phyloP scores from a whole-genome alignment of 2,888 invertebrate genomes.

The Antitype chi region DNA sequence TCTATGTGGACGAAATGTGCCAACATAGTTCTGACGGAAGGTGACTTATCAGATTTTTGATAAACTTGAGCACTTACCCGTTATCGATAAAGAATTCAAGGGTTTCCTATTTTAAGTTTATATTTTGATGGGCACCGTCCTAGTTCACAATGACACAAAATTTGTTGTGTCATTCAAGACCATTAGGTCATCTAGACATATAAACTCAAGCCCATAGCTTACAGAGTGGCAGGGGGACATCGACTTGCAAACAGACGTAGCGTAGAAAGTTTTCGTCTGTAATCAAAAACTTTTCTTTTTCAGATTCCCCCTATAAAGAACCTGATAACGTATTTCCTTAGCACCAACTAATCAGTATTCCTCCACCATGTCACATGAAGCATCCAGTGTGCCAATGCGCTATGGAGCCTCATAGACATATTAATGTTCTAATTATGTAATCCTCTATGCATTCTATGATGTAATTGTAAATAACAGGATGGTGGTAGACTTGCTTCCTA shows the following conservation, averaged over 20 bases:
- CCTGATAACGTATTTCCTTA: slow-evolving; percentile 9
- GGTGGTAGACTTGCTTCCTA: background rate
- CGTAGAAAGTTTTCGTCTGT: too few species aligned
- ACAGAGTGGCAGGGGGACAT: too few species aligned
- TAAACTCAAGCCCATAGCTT: background rate
- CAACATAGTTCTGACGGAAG: background rate
- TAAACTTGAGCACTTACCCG: background rate
- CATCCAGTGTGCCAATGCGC: slow-evolving; percentile 31
- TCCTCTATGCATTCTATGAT: slow-evolving; percentile 37
- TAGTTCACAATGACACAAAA: background rate
- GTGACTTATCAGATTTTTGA: background rate
- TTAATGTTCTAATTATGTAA: slow-evolving; percentile 52
- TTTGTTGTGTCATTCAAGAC: too few species aligned
- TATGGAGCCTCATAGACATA: slow-evolving; percentile 36
- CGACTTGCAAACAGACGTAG: too few species aligned
- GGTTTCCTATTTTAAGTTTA: too few species aligned
- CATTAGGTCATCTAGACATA: background rate
- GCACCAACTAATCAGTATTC: slow-evolving; percentile 52
- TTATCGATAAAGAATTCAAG: background rate
- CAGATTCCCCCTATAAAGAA: background rate
- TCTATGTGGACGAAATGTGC: background rate
- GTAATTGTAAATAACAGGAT: slow-evolving; percentile 37
- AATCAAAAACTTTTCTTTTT: too few species aligned
- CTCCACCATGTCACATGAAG: slow-evolving; percentile 21
- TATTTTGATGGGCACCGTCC: background rate